Conservation (phyloP, 2,888 invertebrate species). For the Himalopsyche japonica region DNA sequence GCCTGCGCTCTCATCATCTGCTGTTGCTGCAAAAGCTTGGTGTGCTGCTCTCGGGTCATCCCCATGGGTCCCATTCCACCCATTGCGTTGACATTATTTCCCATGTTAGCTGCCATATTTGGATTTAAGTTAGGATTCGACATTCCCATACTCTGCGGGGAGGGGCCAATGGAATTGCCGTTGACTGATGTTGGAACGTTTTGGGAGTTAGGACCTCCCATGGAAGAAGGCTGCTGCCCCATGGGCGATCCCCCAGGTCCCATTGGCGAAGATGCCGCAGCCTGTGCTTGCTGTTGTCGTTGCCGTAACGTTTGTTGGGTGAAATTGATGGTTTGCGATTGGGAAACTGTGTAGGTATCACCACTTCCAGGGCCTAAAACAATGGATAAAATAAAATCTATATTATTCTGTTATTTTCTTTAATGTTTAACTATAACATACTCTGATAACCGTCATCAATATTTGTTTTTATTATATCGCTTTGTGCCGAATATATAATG, state of each 20-base stretch:
- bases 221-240: slow-evolving; percentile 11
- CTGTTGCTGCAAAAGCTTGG: slow-evolving; percentile 71
- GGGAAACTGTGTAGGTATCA: slow-evolving; percentile 75
- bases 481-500: background rate
- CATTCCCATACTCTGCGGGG: slow-evolving; percentile 42
- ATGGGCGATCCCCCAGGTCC: slow-evolving; percentile 29
- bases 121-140: slow-evolving; percentile 29
- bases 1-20: slow-evolving; percentile 61
- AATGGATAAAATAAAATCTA: too few relatives aligned
- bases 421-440: background rate
- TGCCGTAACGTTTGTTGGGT: slow-evolving; percentile 71
- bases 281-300: slow-evolving; percentile 50
- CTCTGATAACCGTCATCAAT: background rate
- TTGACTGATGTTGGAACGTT: slow-evolving; percentile 22
- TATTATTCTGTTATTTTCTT: too few relatives aligned
- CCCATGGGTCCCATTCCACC: slow-evolving; percentile 49
- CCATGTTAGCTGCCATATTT: slow-evolving; percentile 23
- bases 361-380: slow-evolving; percentile 49
- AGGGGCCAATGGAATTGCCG: slow-evolving; percentile 44
- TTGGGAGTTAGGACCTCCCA: slow-evolving; percentile 8
- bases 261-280: slow-evolving; percentile 27
- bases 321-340: slow-evolving; percentile 85
- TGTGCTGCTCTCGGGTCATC: slow-evolving; percentile 64
- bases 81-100: slow-evolving; percentile 33
- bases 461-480: background rate